Percentiles rank a stretch among this genome's conserved stretches.
Evolutionary conservation across 2,797 vertebrate species (phyloP).

Genomic region (Holocentrus rufus): DNA sequence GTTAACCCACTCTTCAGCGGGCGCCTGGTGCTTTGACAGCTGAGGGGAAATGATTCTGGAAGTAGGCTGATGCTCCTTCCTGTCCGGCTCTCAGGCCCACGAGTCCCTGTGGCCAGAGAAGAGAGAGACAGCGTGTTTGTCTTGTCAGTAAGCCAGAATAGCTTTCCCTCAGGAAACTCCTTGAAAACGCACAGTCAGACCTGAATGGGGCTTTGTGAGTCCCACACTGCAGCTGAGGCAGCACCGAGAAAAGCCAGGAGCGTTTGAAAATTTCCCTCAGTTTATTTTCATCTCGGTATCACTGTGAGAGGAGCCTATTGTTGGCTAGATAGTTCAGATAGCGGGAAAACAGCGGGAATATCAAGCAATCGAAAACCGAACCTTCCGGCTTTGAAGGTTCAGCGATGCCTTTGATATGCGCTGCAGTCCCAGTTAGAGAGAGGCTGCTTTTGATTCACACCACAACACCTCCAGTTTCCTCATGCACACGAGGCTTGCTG

Average conservation of each 20-base stretch:
- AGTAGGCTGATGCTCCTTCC: slow-evolving; percentile 66
- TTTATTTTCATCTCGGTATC: slow-evolving; percentile 61
- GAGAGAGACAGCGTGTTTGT: slow-evolving; percentile 59
- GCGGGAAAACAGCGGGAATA: slow-evolving; percentile 37
- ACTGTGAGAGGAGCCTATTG: slow-evolving; percentile 44
- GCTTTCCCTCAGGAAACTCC: slow-evolving; percentile 72
- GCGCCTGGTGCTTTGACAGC: slow-evolving; percentile 56
- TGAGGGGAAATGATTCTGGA: slow-evolving; percentile 71
- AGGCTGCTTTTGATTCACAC: background rate
- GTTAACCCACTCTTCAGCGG: slow-evolving; percentile 49
- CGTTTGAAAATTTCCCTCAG: slow-evolving; percentile 53
- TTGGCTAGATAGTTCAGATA: slow-evolving; percentile 39
- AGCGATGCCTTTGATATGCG: background rate
- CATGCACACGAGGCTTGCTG: too few relatives aligned
- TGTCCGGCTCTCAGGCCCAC: slow-evolving; percentile 45
- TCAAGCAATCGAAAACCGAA: slow-evolving; percentile 20
- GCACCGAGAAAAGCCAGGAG: slow-evolving; percentile 56
- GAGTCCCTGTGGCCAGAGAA: slow-evolving; percentile 42
- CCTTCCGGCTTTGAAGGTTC: slow-evolving; percentile 1
- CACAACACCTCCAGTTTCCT: slow-evolving; percentile 1
- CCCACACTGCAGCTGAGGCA: slow-evolving; percentile 49
- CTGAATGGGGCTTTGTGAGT: slow-evolving; percentile 55
- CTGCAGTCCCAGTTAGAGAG: background rate
- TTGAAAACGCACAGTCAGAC: slow-evolving; percentile 69
- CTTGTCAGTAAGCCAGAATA: slow-evolving; percentile 67